Evolutionary conservation across 2,888 invertebrate genomes (phyloP), one percentile per base, ranked within the genome.

Genomic region (Lypha dubia): DNA sequence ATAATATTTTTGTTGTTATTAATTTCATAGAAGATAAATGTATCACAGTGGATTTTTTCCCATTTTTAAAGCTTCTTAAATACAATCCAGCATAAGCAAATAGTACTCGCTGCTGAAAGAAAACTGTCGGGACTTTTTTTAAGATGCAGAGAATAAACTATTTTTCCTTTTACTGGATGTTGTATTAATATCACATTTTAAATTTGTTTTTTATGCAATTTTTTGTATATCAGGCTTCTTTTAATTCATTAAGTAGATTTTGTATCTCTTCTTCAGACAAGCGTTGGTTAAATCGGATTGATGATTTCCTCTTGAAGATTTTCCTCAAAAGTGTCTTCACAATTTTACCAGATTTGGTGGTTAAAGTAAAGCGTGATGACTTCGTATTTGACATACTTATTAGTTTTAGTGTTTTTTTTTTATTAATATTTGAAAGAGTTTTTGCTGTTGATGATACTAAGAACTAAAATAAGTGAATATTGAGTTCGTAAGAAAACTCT

Each of bases 161-260:
- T 44, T 44, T 44, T 44, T 44, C 44, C 44, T 15, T 38, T 8
- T 3, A 38, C 11, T 11, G 38, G 13, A 3, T 38, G 38, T 38
- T 38, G 38, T 38, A 38, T 13, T 44, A 35, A 35, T 35, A 35
- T 35, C 35, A 35, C 35, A n/a, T 44, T 44, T 15, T n/a, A 5
- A 15, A 44, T 38, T 38, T 11, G 1, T 38, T 38, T 9, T 3
- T 13, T 38, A 3, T 8, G 35, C 15, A 44, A n/a, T 2, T 15
- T 44, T 15, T 44, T n/a, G n/a, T 44, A 44, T n/a, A 13, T 44
- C n/a, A 44, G 5, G 15, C n/a, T 44, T 44, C 44, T 44, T 5
- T 44, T n/a, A 44, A n/a, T 44, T 44, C 44, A n/a, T 44, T 44
- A n/a, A 44, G n/a, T n/a, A 15, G 44, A 44, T 44, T 44, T 44